Base-by-base conservation (phyloP, 2,113 vertebrate species). In the Dicerorhinus sumatrensis region DNA sequence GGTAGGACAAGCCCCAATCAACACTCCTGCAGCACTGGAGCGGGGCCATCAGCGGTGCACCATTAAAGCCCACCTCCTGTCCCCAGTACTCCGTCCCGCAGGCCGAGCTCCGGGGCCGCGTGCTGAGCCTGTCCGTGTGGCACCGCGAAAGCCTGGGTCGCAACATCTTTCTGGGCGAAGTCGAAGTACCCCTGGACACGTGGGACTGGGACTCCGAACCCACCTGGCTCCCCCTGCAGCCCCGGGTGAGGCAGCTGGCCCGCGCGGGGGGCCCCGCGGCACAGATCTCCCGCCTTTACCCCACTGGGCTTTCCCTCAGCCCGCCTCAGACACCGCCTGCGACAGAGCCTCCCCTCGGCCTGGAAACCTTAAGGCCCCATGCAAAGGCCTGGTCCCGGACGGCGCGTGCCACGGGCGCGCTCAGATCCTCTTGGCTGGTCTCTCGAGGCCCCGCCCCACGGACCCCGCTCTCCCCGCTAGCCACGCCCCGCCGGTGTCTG, bases 101-200 rank as follows among this genome's bases (percentile, higher is more conserved):
- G 21, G 97, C 98, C 6, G 99, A 99, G 94, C 98, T 99, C 76
- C 98, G 97, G 83, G 98, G 99, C 51, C 99, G 99, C 39, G 99
- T 99, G 33, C 98, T 99, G 97, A 99, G 99, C 97, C 97, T 99
- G 87, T 99, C 99, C 0, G 99, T 99, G 97, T 99, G 99, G 99
- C 99, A 99, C 97, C 99, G 99, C 0, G 99, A 99, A 94, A 98
- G 99, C 97, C 97, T 99, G 97, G 98, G 99, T 81, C 99, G 99
- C 96, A 99, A 99, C 81, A 94, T 99, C 81, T 99, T 99, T 97
- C 98, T 99, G 96, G 99, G 99, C 4, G 99, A 99, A 98, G 99
- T 99, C 89, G 99, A 99, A 98, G 98, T 99, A 39, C 94, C 98
- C 0, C 98, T 99, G 98, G 98, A 98, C 1, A 65, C 98, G n/a